phyloP scores from a whole-genome alignment of 2,888 invertebrate species.

The Mantis religiosa region DNA sequence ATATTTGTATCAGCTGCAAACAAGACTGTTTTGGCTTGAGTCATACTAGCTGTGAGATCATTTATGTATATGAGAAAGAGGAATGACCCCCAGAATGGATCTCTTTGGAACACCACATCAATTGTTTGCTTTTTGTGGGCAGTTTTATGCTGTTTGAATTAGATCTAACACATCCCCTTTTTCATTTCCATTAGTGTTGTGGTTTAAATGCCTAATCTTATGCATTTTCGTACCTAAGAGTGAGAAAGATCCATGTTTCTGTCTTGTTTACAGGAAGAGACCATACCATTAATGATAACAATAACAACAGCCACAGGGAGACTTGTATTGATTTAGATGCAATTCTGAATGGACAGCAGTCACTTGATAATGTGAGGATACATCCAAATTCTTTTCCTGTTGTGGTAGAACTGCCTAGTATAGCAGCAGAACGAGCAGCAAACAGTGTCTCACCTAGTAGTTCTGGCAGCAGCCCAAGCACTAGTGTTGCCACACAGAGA shows the following conservation, averaged over 20 bases:
- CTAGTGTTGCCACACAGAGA: conserved; percentile 40
- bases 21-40: no score
- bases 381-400: conserved; percentile 39
- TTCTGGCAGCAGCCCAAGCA: conserved; percentile 27
- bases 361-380: conserved; percentile 14
- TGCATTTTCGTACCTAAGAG: no score
- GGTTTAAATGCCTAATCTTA: no score
- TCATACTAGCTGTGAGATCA: no score
- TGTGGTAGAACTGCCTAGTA: conserved; percentile 44
- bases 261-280: background rate
- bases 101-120: no score
- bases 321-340: conserved; percentile 25
- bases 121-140: no score
- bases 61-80: no score
- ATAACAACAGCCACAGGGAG: background rate
- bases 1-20: no score
- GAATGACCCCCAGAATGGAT: no score
- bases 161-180: no score
- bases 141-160: no score
- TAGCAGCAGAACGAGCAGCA: conserved; percentile 39
- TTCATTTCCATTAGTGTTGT: no score
- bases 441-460: background rate
- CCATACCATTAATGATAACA: background rate
- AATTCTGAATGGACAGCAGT: background rate
- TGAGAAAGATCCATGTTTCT: background rate